These are phyloP conservation scores for Trichogramma pretiosum DNA, from an alignment of 1,140 invertebrate species.

Conservation along the genomic window DNA sequence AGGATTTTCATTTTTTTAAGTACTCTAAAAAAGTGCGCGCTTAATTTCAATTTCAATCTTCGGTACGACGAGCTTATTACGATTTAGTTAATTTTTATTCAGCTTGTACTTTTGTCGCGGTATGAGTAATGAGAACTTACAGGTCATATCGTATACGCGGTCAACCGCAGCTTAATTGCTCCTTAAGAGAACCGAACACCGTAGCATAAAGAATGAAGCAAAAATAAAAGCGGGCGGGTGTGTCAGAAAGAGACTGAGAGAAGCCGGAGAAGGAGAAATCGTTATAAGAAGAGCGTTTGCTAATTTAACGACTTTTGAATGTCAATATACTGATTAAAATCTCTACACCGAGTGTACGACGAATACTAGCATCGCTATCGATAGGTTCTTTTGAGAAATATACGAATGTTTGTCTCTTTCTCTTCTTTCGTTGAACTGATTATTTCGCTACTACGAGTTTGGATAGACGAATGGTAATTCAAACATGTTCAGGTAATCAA, in stretches of 20 bases:
- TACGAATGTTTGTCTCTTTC: background rate
- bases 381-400: no score
- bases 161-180: slow-evolving; percentile 30
- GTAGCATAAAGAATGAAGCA: slow-evolving; percentile 15
- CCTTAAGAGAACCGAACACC: slow-evolving; percentile 3
- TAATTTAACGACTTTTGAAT: slow-evolving; percentile 22
- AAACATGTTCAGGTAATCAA: no score
- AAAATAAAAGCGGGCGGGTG: slow-evolving; percentile 9
- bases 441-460: slow-evolving; percentile 12
- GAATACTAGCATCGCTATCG: background rate
- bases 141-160: slow-evolving; percentile 35
- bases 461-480: no score
- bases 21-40: no score
- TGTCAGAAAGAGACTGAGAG: background rate
- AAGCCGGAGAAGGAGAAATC: background rate
- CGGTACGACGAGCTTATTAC: no score
- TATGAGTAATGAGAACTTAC: slow-evolving; percentile 32
- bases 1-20: no score
- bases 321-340: slow-evolving; percentile 19
- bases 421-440: slow-evolving; percentile 15
- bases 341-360: slow-evolving; percentile 2
- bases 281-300: background rate
- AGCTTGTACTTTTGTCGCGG: no score
- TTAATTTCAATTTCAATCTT: no score
- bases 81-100: no score